Base-by-base conservation (phyloP, 2,888 invertebrate species). In the Trissolcus brochymenae region DNA sequence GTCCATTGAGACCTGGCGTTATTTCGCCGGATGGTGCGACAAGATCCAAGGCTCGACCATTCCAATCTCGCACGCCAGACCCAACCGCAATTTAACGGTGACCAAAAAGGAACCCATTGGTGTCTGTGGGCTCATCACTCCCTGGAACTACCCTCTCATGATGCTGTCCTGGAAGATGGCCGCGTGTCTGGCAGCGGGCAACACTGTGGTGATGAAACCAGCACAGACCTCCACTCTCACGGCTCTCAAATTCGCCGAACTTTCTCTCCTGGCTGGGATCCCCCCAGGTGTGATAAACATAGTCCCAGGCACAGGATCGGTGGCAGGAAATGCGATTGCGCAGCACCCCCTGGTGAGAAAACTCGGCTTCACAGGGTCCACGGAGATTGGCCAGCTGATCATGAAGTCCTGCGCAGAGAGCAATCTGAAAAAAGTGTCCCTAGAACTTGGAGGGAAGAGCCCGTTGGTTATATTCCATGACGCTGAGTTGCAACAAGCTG, bases 151-250 rank as follows among this genome's bases (percentile, higher is more conserved):
- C 88, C 98, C 98, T 0, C 90, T 99, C 9, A 98, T 99, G 98
- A 99, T 98, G 98, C 90, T 98, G 11, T 96, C 97, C 0, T 98
- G 98, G 98, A 98, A 98, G 90, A 97, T 98, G 97, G 98, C 98
- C 0, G 97, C 98, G 2, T 98, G 98, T 86, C 91, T 98, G 55
- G 98, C 98, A 0, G 98, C 98, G 7, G 98, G 98, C 41, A 98
- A 98, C 87, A 98, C 98, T 0, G 97, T 98, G 0, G 94, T 98
- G 0, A 95, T 98, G 89, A 98, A 98, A 89, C 98, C 98, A 0
- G 98, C 98, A 0, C 95, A 95, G 85, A 94, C 95, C 0, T 97
- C 96, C 67, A 98, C 98, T 0, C 90, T 98, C 21, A 98, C 98
- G 0, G 98, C 98, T 0, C 90, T 98, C 14, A 98, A 98, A 88